Percentiles rank a stretch among this genome's conserved stretches.
Conservation (phyloP, 2,113 vertebrate genomes). For the Hemibagrus wyckioides region DNA sequence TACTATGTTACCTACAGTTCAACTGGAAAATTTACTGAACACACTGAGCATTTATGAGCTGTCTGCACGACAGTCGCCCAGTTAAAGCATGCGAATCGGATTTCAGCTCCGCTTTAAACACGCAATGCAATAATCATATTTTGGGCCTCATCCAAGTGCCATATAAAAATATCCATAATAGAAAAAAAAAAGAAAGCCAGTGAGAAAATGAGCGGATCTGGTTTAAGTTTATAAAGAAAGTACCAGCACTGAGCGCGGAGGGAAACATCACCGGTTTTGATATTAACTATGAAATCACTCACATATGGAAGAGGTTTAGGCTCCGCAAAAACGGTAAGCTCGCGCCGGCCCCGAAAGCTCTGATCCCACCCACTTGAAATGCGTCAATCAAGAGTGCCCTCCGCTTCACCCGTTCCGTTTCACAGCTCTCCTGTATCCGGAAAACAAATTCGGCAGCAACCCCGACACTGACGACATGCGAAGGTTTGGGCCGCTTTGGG, state of each 20-base stretch:
- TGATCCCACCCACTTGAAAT: background rate
- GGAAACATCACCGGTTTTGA: conserved; percentile 17
- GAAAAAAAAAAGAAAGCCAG: conserved; percentile 2
- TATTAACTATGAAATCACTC: conserved; percentile 45
- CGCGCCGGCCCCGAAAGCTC: background rate
- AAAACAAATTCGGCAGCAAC: conserved; percentile 34
- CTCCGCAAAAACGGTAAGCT: conserved; percentile 29
- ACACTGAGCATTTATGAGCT: conserved; percentile 1
- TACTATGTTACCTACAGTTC: conserved; percentile 30
- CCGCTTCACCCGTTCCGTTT: conserved; percentile 15
- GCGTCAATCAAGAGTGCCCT: conserved; percentile 4
- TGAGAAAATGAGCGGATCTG: conserved; percentile 43
- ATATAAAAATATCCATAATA: conserved; percentile 50
- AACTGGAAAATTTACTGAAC: conserved; percentile 35
- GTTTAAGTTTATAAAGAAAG: conserved; percentile 45
- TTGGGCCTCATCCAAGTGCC: conserved; percentile 36
- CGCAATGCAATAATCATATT: conserved; percentile 41
- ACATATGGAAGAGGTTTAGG: conserved; percentile 47
- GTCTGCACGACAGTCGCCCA: conserved; percentile 34
- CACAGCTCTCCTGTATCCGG: conserved; percentile 37
- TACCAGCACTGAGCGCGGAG: conserved; percentile 16
- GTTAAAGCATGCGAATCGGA: conserved; percentile 39
- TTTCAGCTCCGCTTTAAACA: conserved; percentile 48
- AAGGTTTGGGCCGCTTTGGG: conserved; percentile 19
- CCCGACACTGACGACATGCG: conserved; percentile 1